A percentile compares a stretch with the other conserved stretches of the same genome.
Conservation (phyloP, 2,888 invertebrate genomes). For the Marasmarcha lunaedactyla region DNA sequence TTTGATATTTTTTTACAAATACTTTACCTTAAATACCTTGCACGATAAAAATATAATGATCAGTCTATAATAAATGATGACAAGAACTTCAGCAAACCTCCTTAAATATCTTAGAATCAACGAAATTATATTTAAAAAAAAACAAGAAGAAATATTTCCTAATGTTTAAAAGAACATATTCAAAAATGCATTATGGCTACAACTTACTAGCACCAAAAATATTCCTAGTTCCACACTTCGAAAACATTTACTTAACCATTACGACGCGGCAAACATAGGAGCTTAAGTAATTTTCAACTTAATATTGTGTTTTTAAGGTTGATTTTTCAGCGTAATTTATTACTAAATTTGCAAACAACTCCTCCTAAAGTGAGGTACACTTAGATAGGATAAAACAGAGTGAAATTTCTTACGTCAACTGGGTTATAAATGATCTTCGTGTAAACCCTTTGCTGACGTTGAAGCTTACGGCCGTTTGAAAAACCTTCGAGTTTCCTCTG, state of each 20-base stretch:
- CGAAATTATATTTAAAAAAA: too few species aligned
- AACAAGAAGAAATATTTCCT: too few species aligned
- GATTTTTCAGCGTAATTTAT: constrained; percentile 1
- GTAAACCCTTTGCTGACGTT: constrained; percentile 31
- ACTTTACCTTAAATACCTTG: too few species aligned
- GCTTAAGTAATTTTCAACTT: constrained; percentile 2
- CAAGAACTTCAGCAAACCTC: too few species aligned
- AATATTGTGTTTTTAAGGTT: constrained; percentile 3
- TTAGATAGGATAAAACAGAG: constrained; percentile 34
- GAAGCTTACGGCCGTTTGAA: constrained; percentile 35
- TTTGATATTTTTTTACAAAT: too few species aligned
- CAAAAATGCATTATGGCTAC: too few species aligned
- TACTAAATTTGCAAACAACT: constrained; percentile 1
- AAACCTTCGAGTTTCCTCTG: constrained; percentile 20
- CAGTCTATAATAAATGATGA: too few species aligned
- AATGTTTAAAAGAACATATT: too few species aligned
- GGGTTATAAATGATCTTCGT: constrained; percentile 44
- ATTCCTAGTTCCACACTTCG: not conserved
- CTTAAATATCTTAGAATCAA: too few species aligned
- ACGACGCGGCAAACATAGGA: too few species aligned
- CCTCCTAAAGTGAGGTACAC: constrained; percentile 18
- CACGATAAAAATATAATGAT: too few species aligned
- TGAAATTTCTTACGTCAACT: constrained; percentile 40
- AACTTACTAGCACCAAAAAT: too few species aligned
- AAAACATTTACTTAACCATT: not conserved